Base-by-base conservation (phyloP, 2,888 invertebrate species). In the Anaspis maculata region DNA sequence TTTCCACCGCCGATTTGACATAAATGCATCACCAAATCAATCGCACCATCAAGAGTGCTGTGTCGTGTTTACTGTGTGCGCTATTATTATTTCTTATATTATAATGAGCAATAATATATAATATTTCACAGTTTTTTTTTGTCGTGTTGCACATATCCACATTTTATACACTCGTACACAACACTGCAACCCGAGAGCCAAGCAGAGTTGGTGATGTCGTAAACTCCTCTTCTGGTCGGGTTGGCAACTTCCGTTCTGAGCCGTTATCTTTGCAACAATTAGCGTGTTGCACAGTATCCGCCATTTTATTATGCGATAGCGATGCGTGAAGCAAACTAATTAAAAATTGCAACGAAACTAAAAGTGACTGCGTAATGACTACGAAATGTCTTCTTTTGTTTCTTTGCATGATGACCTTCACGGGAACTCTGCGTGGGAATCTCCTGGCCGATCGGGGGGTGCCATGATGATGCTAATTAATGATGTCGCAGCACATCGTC, bases 361-460 rank as follows among this genome's bases (percentile, higher is more conserved):
- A 56, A 51, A 57, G 55, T 58, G 57, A 57, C 58, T 59, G 46
- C 56, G 50, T 56, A 58, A 58, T 55, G 53, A 56, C 50, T 46
- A 51, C 46, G n/a, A n/a, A n/a, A 51, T 44, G 13, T 15, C 30
- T 35, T 37, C 49, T 48, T 51, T 54, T 53, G 49, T 52, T 47
- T 43, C 32, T 15, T 28, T 30, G 22, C 29, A 22, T 26, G 40
- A 28, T 48, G 51, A 52, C 56, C 57, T 57, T 56, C 54, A 41
- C n/a, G n/a, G n/a, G n/a, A n/a, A n/a, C n/a, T n/a, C 19, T 36
- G 49, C 53, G 55, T 56, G 58, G 56, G 56, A 56, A 58, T 47
- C n/a, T n/a, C n/a, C n/a, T n/a, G n/a, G n/a, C 39, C 38, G 35
- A 46, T 46, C 47, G 41, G 46, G 54, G 55, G 56, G 52, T 54